These are phyloP conservation scores for Picus viridis DNA, from an alignment of 2,797 vertebrate species.

Conservation along the genomic window DNA sequence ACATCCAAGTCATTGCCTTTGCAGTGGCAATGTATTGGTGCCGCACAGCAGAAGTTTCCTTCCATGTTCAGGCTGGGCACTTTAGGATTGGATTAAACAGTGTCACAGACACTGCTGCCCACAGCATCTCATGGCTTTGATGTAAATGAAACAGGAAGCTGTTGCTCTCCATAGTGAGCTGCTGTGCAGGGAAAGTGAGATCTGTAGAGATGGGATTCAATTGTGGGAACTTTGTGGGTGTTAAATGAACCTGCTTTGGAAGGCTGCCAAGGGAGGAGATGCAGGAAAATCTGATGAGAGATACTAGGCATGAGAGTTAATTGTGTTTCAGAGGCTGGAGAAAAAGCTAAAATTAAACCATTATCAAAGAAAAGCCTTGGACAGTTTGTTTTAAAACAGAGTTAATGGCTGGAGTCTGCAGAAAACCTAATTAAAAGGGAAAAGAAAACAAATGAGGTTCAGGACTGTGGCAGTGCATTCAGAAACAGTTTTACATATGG, in stretches of 20 bases:
- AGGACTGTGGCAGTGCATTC: constrained; percentile 23
- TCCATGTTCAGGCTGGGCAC: background rate
- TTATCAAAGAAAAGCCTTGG: constrained; percentile 68
- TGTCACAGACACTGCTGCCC: constrained; percentile 12
- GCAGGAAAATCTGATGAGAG: constrained; percentile 63
- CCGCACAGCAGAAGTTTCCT: background rate
- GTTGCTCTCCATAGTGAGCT: background rate
- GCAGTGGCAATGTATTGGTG: background rate
- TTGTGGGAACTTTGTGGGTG: constrained; percentile 64
- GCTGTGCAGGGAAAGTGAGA: constrained; percentile 52
- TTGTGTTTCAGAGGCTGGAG: constrained; percentile 44
- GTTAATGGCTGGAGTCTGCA: constrained; percentile 31
- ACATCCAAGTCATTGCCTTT: background rate
- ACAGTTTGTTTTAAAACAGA: constrained; percentile 72
- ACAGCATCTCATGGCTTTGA: constrained; percentile 33
- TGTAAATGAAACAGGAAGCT: constrained; percentile 30
- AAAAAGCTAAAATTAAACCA: constrained; percentile 73
- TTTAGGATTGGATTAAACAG: constrained; percentile 27
- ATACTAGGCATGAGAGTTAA: constrained; percentile 65
- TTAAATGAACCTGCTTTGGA: constrained; percentile 74
- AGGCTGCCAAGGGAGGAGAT: constrained; percentile 57
- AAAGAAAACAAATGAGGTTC: constrained; percentile 62
- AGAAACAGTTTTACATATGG: constrained; percentile 45
- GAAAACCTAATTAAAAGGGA: constrained; percentile 66
- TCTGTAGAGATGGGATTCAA: constrained; percentile 43